These are phyloP conservation scores for Thymelicus acteon DNA, from an alignment of 2,888 invertebrate genomes.

Conservation along the genomic window DNA sequence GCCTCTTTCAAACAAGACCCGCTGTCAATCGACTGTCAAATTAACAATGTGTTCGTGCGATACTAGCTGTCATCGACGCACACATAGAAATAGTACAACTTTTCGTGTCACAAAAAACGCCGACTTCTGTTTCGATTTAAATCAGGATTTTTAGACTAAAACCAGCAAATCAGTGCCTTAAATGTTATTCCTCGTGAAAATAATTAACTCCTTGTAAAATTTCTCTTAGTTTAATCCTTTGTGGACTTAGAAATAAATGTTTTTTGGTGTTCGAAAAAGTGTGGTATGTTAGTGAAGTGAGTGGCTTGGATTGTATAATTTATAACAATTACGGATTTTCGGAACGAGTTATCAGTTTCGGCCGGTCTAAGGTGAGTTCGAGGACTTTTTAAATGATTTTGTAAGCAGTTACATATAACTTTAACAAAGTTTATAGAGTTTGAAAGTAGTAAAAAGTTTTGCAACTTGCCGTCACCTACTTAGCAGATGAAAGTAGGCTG, in stretches of 20 bases:
- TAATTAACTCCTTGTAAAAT: slow-evolving; percentile 38
- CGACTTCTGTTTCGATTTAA: slow-evolving; percentile 49
- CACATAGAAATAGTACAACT: slow-evolving; percentile 42
- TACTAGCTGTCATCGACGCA: slow-evolving; percentile 39
- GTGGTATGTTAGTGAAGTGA: slow-evolving; percentile 44
- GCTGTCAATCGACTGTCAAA: slow-evolving; percentile 17
- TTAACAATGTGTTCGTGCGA: slow-evolving; percentile 13
- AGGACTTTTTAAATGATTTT: slow-evolving; percentile 21
- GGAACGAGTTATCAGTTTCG: slow-evolving; percentile 41
- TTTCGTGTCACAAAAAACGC: slow-evolving; percentile 47
- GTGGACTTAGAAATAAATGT: slow-evolving; percentile 41
- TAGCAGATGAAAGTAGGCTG: slow-evolving; percentile 41
- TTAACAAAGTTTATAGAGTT: slow-evolving; percentile 17
- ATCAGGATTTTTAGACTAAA: slow-evolving; percentile 51
- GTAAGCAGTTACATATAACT: neutral
- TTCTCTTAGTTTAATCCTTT: slow-evolving; percentile 39
- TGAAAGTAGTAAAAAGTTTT: slow-evolving; percentile 37
- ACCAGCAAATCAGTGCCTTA: slow-evolving; percentile 49
- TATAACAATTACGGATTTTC: slow-evolving; percentile 37
- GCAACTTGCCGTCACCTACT: slow-evolving; percentile 36
- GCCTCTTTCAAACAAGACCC: neutral
- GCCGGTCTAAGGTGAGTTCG: slow-evolving; percentile 50
- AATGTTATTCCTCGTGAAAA: slow-evolving; percentile 41
- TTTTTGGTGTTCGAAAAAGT: slow-evolving; percentile 41
- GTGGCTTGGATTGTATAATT: slow-evolving; percentile 41